These are phyloP conservation scores for Zosterops borbonicus DNA, from an alignment of 2,113 vertebrate genomes.

Conservation along the genomic window DNA sequence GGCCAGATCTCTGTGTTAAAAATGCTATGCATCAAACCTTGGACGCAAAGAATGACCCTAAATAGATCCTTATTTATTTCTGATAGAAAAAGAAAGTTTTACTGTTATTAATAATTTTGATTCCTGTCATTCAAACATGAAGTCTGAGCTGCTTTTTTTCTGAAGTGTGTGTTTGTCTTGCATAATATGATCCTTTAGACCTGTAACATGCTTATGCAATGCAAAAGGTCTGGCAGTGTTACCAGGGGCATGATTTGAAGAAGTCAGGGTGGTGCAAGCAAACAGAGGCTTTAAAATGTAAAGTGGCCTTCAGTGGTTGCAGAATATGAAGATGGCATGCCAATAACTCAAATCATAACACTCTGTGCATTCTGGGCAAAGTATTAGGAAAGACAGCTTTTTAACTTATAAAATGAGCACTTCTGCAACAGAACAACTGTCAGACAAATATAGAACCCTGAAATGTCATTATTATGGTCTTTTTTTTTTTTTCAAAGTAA, in stretches of 20 bases:
- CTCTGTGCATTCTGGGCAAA: neutral
- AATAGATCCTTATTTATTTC: neutral
- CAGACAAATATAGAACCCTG: constrained; percentile 64
- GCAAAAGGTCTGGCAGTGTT: neutral
- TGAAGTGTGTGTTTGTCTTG: neutral
- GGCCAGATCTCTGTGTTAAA: neutral
- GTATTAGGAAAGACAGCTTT: constrained; percentile 9
- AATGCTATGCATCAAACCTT: neutral
- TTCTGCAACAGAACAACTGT: constrained; percentile 43
- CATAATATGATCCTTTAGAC: neutral
- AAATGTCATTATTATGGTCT: constrained; percentile 26
- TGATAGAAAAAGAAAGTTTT: neutral
- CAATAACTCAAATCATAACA: neutral
- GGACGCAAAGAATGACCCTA: neutral
- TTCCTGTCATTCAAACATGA: neutral
- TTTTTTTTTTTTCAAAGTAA: neutral
- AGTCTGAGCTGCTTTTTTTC: neutral
- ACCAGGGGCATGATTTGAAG: neutral
- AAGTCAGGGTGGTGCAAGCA: neutral
- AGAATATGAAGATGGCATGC: neutral
- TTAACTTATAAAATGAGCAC: constrained; percentile 26
- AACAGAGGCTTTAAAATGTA: neutral
- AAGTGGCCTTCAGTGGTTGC: neutral
- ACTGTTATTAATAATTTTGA: neutral
- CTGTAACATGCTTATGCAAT: neutral